Evolutionary conservation across 2,888 invertebrate genomes (phyloP).

Genomic region (Ischnus inquisitorius): DNA sequence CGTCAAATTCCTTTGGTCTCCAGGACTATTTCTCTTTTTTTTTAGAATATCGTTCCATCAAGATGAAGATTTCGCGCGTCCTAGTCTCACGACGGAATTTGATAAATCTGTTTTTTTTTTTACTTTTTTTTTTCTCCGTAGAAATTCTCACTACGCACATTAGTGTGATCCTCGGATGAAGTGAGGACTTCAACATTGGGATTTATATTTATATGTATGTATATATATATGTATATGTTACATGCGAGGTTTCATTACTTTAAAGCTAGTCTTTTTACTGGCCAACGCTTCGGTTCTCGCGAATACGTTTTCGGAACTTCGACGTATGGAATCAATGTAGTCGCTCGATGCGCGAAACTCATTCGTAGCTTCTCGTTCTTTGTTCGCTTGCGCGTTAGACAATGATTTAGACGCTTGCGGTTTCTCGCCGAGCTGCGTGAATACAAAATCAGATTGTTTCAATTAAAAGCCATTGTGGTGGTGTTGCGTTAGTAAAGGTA

Average conservation of each 20-base stretch:
- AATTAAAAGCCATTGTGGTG: neutral
- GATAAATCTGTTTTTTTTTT: constrained; percentile 41
- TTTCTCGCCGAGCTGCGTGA: constrained; percentile 55
- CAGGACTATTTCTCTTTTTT: constrained; percentile 49
- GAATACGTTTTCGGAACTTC: constrained; percentile 83
- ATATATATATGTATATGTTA: constrained; percentile 67
- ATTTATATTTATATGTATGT: constrained; percentile 16
- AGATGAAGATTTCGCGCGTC: constrained; percentile 1
- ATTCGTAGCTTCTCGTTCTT: constrained; percentile 68
- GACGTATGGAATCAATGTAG: constrained; percentile 83
- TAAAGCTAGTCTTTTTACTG: constrained; percentile 83
- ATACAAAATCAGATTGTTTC: constrained; percentile 8
- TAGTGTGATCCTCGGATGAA: constrained; percentile 6
- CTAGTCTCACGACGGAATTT: constrained; percentile 47
- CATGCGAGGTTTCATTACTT: constrained; percentile 84
- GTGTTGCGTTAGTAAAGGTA: neutral
- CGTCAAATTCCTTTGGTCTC: constrained; percentile 58
- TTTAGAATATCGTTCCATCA: constrained; percentile 30
- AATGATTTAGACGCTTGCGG: constrained; percentile 52
- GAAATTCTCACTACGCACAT: constrained; percentile 47
- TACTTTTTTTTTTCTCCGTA: constrained; percentile 33
- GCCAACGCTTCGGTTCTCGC: constrained; percentile 84
- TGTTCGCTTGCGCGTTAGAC: constrained; percentile 60
- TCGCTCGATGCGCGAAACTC: constrained; percentile 81
- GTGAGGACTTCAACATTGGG: constrained; percentile 7